These are phyloP conservation scores for Parambassis ranga DNA, from an alignment of 2,797 vertebrate genomes.

Conservation along the genomic window DNA sequence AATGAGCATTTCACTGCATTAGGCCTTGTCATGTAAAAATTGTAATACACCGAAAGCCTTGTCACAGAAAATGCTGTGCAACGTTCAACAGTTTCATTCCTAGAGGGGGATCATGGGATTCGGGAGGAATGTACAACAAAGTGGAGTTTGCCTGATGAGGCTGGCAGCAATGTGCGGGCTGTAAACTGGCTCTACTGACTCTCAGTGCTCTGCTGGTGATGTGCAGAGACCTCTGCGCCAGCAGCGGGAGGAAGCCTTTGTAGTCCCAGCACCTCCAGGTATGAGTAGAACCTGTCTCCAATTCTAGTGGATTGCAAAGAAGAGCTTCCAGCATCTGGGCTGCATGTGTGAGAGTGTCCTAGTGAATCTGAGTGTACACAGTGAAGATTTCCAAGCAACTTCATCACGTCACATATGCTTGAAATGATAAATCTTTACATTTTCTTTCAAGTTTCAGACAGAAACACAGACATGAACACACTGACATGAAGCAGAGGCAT, in stretches of 20 bases:
- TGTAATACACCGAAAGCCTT: too few species aligned
- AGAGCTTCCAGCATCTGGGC: conserved; percentile 46
- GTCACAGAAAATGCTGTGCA: background rate
- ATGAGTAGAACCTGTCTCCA: conserved; percentile 46
- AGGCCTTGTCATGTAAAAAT: background rate
- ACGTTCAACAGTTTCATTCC: background rate
- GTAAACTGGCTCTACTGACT: conserved; percentile 41
- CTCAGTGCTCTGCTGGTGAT: conserved; percentile 27
- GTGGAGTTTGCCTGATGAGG: background rate
- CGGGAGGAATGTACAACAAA: conserved; percentile 28
- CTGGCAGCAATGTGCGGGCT: conserved; percentile 4
- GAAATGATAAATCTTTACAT: background rate
- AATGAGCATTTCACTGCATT: background rate
- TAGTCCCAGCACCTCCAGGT: conserved; percentile 55
- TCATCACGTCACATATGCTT: background rate
- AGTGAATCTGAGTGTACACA: conserved; percentile 4
- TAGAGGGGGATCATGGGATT: conserved; percentile 2
- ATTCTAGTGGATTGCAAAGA: conserved; percentile 32
- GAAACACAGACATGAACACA: background rate
- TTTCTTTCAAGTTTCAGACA: background rate
- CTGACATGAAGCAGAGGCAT: background rate
- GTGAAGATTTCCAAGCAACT: background rate
- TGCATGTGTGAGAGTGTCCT: conserved; percentile 36
- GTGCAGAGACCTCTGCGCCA: conserved; percentile 15
- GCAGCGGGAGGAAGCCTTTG: conserved; percentile 54